Conservation (phyloP, 2,797 vertebrate species). For the Phoebastria nigripes region DNA sequence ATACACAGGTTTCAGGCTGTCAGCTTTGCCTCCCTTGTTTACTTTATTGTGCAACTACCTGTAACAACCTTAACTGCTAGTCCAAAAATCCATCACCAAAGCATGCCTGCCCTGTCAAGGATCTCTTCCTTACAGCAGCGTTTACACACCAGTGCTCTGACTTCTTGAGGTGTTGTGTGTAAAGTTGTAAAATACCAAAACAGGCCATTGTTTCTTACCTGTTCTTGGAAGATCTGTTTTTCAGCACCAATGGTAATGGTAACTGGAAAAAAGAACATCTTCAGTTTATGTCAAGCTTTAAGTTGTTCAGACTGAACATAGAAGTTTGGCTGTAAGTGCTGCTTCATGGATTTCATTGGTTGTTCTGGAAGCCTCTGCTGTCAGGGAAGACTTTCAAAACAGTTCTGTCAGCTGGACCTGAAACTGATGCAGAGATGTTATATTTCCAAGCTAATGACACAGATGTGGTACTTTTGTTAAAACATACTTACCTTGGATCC, state of each 20-base stretch:
- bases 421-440: neutral
- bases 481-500: neutral
- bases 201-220: neutral
- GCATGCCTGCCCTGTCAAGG: neutral
- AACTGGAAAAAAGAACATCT: neutral
- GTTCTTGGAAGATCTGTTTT: neutral
- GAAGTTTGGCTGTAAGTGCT: neutral
- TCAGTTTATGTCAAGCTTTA: neutral
- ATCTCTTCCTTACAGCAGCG: neutral
- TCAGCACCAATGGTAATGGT: neutral
- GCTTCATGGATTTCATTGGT: neutral
- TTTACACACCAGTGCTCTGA: neutral
- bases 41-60: constrained; percentile 13
- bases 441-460: neutral
- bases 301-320: neutral
- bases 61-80: neutral
- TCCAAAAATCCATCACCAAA: neutral
- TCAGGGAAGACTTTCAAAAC: neutral
- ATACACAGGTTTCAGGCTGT: neutral
- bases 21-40: constrained; percentile 23
- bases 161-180: neutral
- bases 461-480: neutral
- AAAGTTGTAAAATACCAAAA: neutral
- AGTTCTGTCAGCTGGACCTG: neutral
- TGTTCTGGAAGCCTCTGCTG: neutral